A percentile compares a stretch with the other conserved stretches of the same genome.
phyloP scores from a whole-genome alignment of 2,797 vertebrate genomes.

The Graptemys geographica region DNA sequence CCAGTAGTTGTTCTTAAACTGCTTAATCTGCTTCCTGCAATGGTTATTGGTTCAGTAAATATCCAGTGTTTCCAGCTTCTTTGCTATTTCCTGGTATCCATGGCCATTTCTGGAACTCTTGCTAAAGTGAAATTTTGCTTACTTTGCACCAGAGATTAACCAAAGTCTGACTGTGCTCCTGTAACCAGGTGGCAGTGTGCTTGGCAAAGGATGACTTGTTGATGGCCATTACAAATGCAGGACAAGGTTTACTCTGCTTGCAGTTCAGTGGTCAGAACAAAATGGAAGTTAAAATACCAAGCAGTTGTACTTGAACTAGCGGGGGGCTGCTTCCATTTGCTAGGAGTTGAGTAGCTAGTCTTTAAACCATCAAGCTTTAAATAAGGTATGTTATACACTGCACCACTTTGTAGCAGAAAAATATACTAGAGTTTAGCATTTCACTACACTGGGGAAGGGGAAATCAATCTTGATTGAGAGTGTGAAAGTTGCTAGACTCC shows the following conservation, averaged over 20 bases:
- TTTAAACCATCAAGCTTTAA: not conserved
- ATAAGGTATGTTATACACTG: not conserved
- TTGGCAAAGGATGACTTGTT: not conserved
- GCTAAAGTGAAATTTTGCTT: not conserved
- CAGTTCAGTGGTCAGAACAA: not conserved
- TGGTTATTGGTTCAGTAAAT: not conserved
- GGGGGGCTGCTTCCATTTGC: not conserved
- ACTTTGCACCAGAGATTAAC: not conserved
- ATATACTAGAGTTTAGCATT: not conserved
- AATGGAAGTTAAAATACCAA: not conserved
- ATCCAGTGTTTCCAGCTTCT: not conserved
- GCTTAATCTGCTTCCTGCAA: not conserved
- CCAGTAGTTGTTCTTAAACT: not conserved
- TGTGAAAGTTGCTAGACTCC: not conserved
- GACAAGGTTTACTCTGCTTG: not conserved
- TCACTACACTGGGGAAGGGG: not conserved
- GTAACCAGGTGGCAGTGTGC: not conserved
- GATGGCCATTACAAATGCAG: not conserved
- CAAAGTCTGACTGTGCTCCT: not conserved
- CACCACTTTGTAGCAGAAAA: not conserved
- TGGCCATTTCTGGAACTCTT: not conserved
- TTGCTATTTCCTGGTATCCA: not conserved
- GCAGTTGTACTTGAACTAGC: not conserved
- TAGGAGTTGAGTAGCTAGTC: not conserved
- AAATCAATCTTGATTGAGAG: not conserved